Conservation (phyloP, 2,113 vertebrate species). For the Mormyrus lacerda region DNA sequence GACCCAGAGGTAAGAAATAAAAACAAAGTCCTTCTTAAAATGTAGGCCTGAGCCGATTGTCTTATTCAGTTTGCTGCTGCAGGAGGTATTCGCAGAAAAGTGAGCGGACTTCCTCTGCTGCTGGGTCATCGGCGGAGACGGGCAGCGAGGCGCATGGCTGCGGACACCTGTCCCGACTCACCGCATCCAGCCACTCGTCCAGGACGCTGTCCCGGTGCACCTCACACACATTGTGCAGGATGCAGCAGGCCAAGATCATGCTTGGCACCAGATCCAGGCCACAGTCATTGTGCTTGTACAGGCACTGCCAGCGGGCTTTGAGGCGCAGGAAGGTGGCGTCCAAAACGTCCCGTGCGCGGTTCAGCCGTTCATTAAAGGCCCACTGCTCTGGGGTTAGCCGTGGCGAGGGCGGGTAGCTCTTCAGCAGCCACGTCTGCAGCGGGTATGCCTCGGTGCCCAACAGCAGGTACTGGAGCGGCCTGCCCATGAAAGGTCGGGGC, state of each 20-base stretch:
- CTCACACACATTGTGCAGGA: conserved; percentile 60
- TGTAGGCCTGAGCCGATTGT: not conserved
- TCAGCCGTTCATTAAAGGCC: conserved; percentile 55
- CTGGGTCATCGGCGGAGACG: conserved; percentile 30
- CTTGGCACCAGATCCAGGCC: conserved; percentile 57
- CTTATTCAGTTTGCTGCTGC: conserved; percentile 36
- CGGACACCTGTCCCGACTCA: conserved; percentile 34
- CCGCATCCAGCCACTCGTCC: conserved; percentile 54
- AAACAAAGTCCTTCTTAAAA: not conserved
- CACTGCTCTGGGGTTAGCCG: conserved; percentile 48
- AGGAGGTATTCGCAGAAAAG: conserved; percentile 53
- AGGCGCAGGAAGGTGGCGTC: conserved; percentile 55
- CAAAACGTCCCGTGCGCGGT: conserved; percentile 47
- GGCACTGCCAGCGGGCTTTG: conserved; percentile 61
- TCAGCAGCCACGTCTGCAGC: conserved; percentile 60
- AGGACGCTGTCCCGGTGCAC: conserved; percentile 54
- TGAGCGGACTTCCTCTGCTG: conserved; percentile 44
- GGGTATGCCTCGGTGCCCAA: conserved; percentile 55
- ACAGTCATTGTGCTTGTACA: conserved; percentile 53
- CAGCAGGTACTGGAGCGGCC: conserved; percentile 51
- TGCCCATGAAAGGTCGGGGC: conserved; percentile 52
- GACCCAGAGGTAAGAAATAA: not conserved
- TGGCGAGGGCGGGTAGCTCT: conserved; percentile 48
- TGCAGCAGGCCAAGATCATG: conserved; percentile 56
- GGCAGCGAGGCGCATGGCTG: conserved; percentile 35